Conservation (phyloP, 1,140 invertebrate species). For the Telenomus remus region DNA sequence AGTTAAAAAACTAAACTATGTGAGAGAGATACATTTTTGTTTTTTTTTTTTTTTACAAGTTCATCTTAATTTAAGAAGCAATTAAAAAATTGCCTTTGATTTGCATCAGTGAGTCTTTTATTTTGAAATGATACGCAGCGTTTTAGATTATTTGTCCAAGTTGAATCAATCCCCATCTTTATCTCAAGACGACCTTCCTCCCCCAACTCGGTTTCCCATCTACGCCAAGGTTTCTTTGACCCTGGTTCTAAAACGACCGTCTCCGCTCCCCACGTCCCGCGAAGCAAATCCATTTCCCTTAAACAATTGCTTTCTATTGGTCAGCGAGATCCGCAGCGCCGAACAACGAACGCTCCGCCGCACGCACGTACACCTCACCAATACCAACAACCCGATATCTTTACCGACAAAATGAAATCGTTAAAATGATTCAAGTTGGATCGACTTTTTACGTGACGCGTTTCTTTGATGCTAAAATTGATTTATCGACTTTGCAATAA, state of each 20-base stretch:
- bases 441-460: background rate
- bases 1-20: no score
- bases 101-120: no score
- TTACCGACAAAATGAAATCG: conserved; percentile 8
- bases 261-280: conserved; percentile 1
- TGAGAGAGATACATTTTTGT: no score
- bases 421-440: conserved; percentile 5
- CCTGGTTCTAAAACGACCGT: conserved; percentile 22
- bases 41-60: no score
- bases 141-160: background rate
- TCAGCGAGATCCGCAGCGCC: conserved; percentile 19
- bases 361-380: conserved; percentile 3
- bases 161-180: conserved; percentile 7
- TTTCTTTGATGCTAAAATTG: background rate
- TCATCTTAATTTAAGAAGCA: no score
- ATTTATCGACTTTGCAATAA: background rate
- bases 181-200: conserved; percentile 20
- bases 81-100: no score
- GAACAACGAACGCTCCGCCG: conserved; percentile 6
- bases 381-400: conserved; percentile 4
- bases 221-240: conserved; percentile 27
- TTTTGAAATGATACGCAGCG: no score
- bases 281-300: conserved; percentile 30
- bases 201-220: conserved; percentile 12
- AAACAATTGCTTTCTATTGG: conserved; percentile 29